Conservation (phyloP, 2,888 invertebrate species). For the Polyommatus icarus region DNA sequence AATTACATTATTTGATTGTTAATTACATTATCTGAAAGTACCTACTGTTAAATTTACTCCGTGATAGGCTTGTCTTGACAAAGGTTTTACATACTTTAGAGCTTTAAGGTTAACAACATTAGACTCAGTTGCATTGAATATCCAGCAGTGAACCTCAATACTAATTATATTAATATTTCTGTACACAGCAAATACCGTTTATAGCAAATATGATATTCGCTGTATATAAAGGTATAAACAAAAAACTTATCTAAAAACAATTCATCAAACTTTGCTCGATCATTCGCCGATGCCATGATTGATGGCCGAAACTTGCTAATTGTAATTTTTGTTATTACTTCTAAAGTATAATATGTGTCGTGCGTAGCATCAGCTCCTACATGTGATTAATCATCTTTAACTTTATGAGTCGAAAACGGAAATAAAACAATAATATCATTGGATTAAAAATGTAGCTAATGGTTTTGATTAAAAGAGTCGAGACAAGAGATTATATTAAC, state of each 20-base stretch:
- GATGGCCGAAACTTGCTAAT: slow-evolving; percentile 30
- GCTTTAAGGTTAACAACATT: too few species aligned
- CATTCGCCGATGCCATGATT: slow-evolving; percentile 15
- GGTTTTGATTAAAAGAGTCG: too few species aligned
- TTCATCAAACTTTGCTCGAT: slow-evolving; percentile 28
- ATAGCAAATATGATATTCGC: not conserved
- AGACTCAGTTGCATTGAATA: too few species aligned
- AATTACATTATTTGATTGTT: too few species aligned
- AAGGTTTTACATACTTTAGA: too few species aligned
- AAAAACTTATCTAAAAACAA: slow-evolving; percentile 26
- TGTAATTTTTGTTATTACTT: slow-evolving; percentile 31
- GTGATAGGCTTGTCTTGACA: too few species aligned
- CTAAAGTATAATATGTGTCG: not conserved
- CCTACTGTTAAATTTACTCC: too few species aligned
- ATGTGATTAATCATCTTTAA: slow-evolving; percentile 16
- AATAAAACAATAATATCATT: not conserved
- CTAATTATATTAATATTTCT: not conserved
- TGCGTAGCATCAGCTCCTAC: not conserved
- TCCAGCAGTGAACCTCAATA: too few species aligned
- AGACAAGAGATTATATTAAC: too few species aligned
- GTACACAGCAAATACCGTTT: not conserved
- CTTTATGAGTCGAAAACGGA: not conserved
- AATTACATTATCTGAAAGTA: too few species aligned
- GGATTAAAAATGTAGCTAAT: too few species aligned
- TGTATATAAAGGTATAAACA: not conserved